Percentiles rank a stretch among this genome's conserved stretches.
phyloP scores from a whole-genome alignment of 2,113 vertebrate species.

The Chlorodrepanis virens region DNA sequence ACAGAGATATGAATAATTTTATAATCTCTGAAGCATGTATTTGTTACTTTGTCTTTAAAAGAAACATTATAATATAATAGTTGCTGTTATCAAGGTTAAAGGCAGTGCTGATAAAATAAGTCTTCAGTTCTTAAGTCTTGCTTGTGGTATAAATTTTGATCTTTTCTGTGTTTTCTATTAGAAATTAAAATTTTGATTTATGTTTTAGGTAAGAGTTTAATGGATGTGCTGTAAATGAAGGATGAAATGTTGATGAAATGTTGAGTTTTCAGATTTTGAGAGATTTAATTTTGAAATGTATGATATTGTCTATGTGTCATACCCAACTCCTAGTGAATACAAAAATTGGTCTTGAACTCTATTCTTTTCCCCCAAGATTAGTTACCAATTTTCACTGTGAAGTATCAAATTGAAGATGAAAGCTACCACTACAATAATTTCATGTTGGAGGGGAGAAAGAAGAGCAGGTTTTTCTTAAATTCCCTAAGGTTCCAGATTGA shows the following conservation, averaged over 20 bases:
- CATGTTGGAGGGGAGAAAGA: background rate
- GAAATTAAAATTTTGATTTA: background rate
- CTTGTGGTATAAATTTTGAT: background rate
- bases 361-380: background rate
- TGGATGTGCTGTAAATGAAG: background rate
- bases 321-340: background rate
- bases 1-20: background rate
- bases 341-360: background rate
- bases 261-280: background rate
- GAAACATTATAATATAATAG: background rate
- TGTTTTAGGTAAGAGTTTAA: background rate
- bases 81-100: background rate
- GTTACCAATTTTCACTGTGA: background rate
- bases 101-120: background rate
- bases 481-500: background rate
- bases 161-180: background rate
- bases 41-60: background rate
- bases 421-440: background rate
- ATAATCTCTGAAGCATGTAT: background rate
- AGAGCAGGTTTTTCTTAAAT: background rate
- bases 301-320: background rate
- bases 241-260: background rate
- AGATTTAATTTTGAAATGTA: background rate
- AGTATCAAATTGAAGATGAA: background rate
- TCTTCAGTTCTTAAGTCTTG: background rate